Evolutionary conservation across 2,113 vertebrate species (phyloP), one percentile per base, ranked within the genome.

Genomic region (Cyanoliseus patagonus): DNA sequence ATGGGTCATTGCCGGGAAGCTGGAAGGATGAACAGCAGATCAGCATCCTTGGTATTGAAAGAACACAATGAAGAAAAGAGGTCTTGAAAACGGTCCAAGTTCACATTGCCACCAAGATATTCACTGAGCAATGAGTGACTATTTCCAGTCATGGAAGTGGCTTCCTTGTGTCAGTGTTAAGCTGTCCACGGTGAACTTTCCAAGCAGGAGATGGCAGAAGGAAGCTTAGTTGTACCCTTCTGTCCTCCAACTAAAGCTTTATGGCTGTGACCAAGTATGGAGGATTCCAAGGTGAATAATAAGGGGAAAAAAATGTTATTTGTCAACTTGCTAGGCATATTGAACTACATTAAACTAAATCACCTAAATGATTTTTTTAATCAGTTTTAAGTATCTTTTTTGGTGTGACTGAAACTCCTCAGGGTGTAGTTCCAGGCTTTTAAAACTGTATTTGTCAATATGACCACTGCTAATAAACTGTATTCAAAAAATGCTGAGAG

Each of bases 1-100:
- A 72, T 27, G 82, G 94, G 86, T 83, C 79, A 80, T 67, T 96
- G 94, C 64, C 0, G 24, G 93, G 95, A 96, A 96, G 55, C 86
- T 92, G 78, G 15, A 69, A 82, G 77, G 57, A 73, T 91, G 96
- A 96, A 96, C 81, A 92, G 83, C 3, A 2, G 30, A 75, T 93
- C 79, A 72, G 79, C 79, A 80, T 86, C 64, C 47, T 63, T 78
- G 63, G 28, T 64, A 70, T 55, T 70, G 55, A 77, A 17, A 73
- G 74, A 91, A 86, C 25, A 52, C 79, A 93, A 80, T 69, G 68
- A 72, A 93, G 49, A 76, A 61, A 88, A 83, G 68, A 80, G 39
- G 30, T 83, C 68, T 52, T 90, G 76, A 93, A 94, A 94, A 86
- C 11, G 22, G 47, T 96, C 85, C 66, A 91, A 67, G 46, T 83